phyloP scores from a whole-genome alignment of 2,113 vertebrate genomes.

The Cinclus mexicanus region DNA sequence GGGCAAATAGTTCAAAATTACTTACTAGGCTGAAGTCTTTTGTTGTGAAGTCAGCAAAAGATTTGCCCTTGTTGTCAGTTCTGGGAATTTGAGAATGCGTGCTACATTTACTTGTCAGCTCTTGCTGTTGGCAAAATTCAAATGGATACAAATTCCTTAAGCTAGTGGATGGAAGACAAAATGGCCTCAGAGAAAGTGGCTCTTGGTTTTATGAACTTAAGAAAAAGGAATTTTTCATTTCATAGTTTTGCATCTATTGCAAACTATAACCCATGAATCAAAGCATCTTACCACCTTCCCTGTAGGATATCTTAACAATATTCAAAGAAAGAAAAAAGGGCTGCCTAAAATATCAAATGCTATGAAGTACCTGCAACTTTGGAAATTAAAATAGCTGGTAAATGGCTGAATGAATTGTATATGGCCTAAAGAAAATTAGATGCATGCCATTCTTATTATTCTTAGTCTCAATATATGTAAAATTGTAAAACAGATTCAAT shows the following conservation, averaged over 20 bases:
- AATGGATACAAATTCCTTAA: constrained; percentile 1
- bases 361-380: not conserved
- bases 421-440: not conserved
- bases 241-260: not conserved
- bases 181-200: not conserved
- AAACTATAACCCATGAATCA: not conserved
- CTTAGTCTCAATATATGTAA: not conserved
- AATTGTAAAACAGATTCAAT: not conserved
- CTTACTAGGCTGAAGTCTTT: not conserved
- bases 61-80: not conserved
- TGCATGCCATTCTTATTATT: not conserved
- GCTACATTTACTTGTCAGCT: not conserved
- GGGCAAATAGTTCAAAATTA: not conserved
- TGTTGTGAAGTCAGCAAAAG: not conserved
- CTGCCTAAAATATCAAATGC: not conserved
- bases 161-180: not conserved
- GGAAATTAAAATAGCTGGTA: not conserved
- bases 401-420: not conserved
- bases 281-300: not conserved
- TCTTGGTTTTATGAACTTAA: not conserved
- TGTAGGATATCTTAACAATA: not conserved
- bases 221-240: not conserved
- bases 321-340: not conserved
- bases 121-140: constrained; percentile 40
- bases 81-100: fast-evolving